Evolutionary conservation across 2,797 vertebrate genomes (phyloP).

Genomic region (Aratinga solstitialis): DNA sequence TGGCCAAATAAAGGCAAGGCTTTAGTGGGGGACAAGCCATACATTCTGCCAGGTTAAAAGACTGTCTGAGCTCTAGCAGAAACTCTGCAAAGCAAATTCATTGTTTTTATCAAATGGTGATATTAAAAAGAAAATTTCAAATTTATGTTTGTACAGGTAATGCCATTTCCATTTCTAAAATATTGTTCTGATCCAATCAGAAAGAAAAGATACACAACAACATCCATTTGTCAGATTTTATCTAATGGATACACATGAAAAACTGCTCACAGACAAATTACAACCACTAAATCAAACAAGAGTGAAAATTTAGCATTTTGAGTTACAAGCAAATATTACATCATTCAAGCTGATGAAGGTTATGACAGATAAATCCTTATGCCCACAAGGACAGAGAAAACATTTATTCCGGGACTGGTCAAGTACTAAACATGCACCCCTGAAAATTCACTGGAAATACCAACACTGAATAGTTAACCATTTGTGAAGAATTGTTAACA

Average conservation of each 20-base stretch:
- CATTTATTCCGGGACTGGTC: neutral
- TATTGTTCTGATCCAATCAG: neutral
- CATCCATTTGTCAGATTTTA: neutral
- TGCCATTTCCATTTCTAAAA: neutral
- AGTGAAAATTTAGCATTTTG: neutral
- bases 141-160: neutral
- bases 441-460: neutral
- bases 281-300: neutral
- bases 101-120: neutral
- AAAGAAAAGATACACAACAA: neutral
- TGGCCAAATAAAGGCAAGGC: neutral
- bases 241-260: neutral
- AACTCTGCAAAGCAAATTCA: neutral
- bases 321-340: neutral
- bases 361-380: neutral
- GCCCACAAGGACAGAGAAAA: neutral
- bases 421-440: neutral
- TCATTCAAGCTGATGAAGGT: neutral
- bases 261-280: neutral
- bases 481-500: neutral
- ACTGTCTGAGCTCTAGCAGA: neutral
- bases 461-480: neutral
- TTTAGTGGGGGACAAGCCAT: neutral
- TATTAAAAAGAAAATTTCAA: neutral
- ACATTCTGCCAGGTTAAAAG: neutral